Evolutionary conservation across 2,113 vertebrate species (phyloP).

Genomic region (Serilophus lunatus): DNA sequence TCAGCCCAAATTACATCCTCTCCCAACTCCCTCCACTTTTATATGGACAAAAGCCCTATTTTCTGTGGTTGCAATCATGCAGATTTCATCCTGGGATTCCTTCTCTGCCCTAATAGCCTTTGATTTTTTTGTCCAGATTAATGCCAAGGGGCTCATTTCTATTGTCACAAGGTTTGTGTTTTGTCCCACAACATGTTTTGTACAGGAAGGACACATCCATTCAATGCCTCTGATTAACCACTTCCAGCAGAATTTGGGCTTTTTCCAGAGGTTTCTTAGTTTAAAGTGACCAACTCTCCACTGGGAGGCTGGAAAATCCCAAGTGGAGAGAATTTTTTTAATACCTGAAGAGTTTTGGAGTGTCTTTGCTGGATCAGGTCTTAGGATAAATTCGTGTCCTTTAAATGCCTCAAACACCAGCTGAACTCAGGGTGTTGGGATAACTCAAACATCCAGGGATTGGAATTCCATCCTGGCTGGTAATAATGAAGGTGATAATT

Average conservation of each 20-base stretch:
- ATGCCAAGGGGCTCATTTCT: not conserved
- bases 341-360: not conserved
- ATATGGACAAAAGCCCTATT: not conserved
- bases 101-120: not conserved
- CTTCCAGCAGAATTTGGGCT: conserved; percentile 28
- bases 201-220: conserved; percentile 24
- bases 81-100: not conserved
- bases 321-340: not conserved
- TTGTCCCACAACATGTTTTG: not conserved
- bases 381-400: not conserved
- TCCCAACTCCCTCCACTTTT: not conserved
- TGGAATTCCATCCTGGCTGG: not conserved
- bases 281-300: not conserved
- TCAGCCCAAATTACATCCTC: not conserved
- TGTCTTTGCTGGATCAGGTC: not conserved
- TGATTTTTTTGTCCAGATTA: not conserved
- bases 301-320: not conserved
- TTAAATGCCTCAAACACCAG: not conserved
- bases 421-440: not conserved
- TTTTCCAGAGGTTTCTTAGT: not conserved
- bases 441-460: not conserved
- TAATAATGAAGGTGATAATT: not conserved
- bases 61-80: not conserved
- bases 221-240: conserved; percentile 4
- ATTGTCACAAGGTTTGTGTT: conserved; percentile 2